Evolutionary conservation across 2,113 vertebrate genomes (phyloP).

Genomic region (Heterochromis multidens): DNA sequence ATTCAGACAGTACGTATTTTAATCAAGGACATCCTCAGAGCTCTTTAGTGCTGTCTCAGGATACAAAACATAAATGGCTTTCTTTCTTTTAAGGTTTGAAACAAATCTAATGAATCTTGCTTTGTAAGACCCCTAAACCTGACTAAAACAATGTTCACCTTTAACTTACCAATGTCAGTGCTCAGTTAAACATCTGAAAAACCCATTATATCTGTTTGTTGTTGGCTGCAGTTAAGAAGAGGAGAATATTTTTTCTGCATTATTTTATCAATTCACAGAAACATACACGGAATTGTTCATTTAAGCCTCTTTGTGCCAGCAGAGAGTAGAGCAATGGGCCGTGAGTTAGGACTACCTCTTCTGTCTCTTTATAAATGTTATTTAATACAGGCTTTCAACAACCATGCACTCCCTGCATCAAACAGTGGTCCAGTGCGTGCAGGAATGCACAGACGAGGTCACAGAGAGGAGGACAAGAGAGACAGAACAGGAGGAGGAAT

Average conservation of each 20-base stretch:
- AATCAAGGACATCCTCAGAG: no score
- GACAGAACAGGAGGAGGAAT: conserved; percentile 14
- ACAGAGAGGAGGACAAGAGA: conserved; percentile 29
- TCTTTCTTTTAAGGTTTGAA: neutral
- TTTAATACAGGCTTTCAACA: conserved; percentile 2
- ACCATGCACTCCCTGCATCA: neutral
- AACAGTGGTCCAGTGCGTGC: conserved; percentile 12
- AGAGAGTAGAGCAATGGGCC: neutral
- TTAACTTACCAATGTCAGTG: neutral
- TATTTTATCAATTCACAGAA: neutral
- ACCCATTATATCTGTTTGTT: neutral
- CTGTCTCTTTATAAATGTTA: conserved; percentile 14
- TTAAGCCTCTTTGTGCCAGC: neutral
- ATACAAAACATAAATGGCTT: neutral
- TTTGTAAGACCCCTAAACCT: neutral
- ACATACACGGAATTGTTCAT: neutral
- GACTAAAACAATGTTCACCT: neutral
- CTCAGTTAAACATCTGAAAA: neutral
- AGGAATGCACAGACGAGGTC: conserved; percentile 43
- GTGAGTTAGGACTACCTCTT: neutral
- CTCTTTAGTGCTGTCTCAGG: neutral
- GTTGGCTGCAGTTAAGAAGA: neutral
- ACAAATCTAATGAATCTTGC: neutral
- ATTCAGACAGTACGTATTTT: no score
- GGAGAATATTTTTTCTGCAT: neutral